Conservation (phyloP, 2,113 vertebrate species). For the Tragelaphus buxtoni region DNA sequence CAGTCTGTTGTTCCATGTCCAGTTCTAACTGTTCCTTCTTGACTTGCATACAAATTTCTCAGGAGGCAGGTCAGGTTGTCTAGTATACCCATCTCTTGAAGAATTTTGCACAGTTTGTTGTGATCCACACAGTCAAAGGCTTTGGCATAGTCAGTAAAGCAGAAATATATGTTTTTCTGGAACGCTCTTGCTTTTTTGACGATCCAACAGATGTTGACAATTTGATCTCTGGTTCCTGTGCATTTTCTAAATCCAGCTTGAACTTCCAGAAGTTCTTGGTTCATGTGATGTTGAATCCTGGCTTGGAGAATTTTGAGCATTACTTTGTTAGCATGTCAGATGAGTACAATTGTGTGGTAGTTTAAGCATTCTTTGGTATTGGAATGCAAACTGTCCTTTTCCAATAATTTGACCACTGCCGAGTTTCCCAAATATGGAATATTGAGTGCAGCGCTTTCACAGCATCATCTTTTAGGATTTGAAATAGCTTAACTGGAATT, state of each 20-base stretch:
- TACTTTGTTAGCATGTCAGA: neutral
- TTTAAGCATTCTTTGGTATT: neutral
- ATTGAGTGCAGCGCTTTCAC: neutral
- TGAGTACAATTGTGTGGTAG: neutral
- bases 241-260: neutral
- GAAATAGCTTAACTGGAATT: neutral
- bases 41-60: neutral
- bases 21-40: neutral
- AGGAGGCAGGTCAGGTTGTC: neutral
- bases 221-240: neutral
- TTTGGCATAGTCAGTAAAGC: neutral
- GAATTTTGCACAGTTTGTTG: neutral
- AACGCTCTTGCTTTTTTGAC: neutral
- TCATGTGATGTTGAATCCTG: neutral
- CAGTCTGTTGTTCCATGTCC: neutral
- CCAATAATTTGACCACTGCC: neutral
- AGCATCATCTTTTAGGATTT: neutral
- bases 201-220: rapidly evolving
- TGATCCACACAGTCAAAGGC: neutral
- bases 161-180: neutral
- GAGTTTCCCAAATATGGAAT: neutral
- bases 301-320: neutral
- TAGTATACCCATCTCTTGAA: neutral
- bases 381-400: neutral
- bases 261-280: neutral